phyloP scores from a whole-genome alignment of 2,113 vertebrate species.

The Centropus bengalensis region DNA sequence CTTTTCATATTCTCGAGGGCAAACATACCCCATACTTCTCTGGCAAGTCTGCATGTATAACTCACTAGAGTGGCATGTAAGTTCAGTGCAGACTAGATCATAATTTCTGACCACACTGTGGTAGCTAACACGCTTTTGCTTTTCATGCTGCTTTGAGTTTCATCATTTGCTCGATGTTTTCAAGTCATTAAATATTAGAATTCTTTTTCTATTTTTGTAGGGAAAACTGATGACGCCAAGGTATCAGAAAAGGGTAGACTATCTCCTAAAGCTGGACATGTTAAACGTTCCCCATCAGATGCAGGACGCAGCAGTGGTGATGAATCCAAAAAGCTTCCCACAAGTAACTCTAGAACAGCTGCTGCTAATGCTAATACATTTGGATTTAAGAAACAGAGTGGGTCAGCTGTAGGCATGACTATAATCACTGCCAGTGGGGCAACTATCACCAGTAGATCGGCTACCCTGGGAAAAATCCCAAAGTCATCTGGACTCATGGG shows the following conservation, averaged over 20 bases:
- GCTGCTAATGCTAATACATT: slow-evolving; percentile 88
- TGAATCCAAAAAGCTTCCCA: slow-evolving; percentile 86
- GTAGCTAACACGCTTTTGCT: slow-evolving; percentile 57
- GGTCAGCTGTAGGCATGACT: slow-evolving; percentile 80
- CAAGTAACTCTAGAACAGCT: slow-evolving; percentile 81
- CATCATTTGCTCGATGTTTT: slow-evolving; percentile 66
- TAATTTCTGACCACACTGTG: neutral
- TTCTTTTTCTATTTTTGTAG: slow-evolving; percentile 76
- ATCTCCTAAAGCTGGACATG: slow-evolving; percentile 86
- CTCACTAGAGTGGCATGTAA: slow-evolving; percentile 21
- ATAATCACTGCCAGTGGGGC: slow-evolving; percentile 93
- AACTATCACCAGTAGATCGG: slow-evolving; percentile 93
- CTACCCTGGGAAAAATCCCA: slow-evolving; percentile 95
- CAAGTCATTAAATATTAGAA: slow-evolving; percentile 66
- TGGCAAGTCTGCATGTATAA: slow-evolving; percentile 44
- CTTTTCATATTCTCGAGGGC: slow-evolving; percentile 19
- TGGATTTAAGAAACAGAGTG: slow-evolving; percentile 94
- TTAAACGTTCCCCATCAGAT: slow-evolving; percentile 94
- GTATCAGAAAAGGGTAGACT: slow-evolving; percentile 94
- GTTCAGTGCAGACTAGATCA: slow-evolving; percentile 14
- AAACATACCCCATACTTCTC: slow-evolving; percentile 9
- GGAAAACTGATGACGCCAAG: slow-evolving; percentile 96
- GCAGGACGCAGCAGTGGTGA: slow-evolving; percentile 93
- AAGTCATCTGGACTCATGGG: slow-evolving; percentile 87
- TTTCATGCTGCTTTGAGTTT: slow-evolving; percentile 65